Conservation (phyloP, 2,797 vertebrate genomes). For the Argyrosomus regius region DNA sequence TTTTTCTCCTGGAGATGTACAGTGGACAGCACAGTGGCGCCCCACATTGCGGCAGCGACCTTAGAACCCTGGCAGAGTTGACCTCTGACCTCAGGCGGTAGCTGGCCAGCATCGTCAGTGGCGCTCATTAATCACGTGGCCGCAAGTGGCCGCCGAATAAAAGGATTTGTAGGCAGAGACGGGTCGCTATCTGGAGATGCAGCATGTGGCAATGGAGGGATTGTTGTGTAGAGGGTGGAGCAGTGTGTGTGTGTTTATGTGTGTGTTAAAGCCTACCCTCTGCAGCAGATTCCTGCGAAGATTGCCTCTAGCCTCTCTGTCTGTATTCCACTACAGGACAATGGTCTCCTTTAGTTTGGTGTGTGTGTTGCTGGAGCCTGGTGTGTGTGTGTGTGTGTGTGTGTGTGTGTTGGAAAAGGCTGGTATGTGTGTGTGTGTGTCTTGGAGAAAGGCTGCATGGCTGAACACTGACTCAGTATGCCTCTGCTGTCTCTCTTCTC, state of each 20-base stretch:
- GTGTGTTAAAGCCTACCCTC: slow-evolving; percentile 34
- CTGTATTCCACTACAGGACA: slow-evolving; percentile 68
- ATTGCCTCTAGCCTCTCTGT: slow-evolving; percentile 68
- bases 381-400: slow-evolving; percentile 43
- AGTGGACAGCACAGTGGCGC: slow-evolving; percentile 68
- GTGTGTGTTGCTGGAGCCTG: slow-evolving; percentile 28
- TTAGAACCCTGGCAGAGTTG: slow-evolving; percentile 46
- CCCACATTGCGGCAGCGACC: slow-evolving; percentile 51
- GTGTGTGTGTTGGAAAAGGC: slow-evolving; percentile 41
- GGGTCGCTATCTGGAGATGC: slow-evolving; percentile 26
- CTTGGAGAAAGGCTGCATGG: slow-evolving; percentile 50
- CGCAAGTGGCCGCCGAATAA: slow-evolving; percentile 35
- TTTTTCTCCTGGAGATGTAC: slow-evolving; percentile 60
- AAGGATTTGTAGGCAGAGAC: slow-evolving; percentile 29
- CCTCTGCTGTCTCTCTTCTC: slow-evolving; percentile 64
- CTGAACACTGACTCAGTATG: slow-evolving; percentile 70
- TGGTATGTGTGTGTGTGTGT: slow-evolving; percentile 44
- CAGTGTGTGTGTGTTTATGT: slow-evolving; percentile 10
- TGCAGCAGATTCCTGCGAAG: slow-evolving; percentile 69
- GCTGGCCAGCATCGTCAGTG: slow-evolving; percentile 32
- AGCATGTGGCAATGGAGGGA: slow-evolving; percentile 33
- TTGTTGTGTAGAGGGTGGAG: slow-evolving; percentile 37
- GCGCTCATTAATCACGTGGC: slow-evolving; percentile 64
- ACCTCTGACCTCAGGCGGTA: slow-evolving; percentile 60
- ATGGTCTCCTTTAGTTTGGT: slow-evolving; percentile 72